These are phyloP conservation scores for Sylvilagus floridanus DNA, from an alignment of 2,797 vertebrate species.

Conservation along the genomic window DNA sequence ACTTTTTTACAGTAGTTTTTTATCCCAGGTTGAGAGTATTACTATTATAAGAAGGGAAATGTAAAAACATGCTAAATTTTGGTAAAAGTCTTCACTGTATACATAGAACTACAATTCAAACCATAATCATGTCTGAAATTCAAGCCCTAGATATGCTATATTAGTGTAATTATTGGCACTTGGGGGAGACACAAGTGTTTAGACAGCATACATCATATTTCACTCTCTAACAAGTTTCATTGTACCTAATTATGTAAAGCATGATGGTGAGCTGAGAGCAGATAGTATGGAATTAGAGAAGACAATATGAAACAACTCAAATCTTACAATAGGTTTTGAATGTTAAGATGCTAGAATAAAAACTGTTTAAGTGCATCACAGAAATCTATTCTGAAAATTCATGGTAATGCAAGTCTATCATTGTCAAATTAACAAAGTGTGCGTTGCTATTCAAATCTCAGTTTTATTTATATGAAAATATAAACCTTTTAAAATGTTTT, in stretches of 20 bases:
- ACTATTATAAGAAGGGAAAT: constrained; percentile 24
- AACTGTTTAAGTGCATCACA: constrained; percentile 20
- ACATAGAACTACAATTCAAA: neutral
- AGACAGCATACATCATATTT: constrained; percentile 39
- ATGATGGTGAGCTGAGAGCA: neutral
- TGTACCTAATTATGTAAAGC: constrained; percentile 42
- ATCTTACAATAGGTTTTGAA: constrained; percentile 25
- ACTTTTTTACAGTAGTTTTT: neutral
- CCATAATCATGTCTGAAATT: neutral
- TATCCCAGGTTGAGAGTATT: neutral
- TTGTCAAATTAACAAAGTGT: constrained; percentile 56
- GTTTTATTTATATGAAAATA: constrained; percentile 60
- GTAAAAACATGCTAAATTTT: neutral
- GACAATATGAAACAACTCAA: constrained; percentile 28
- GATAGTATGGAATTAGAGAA: constrained; percentile 42
- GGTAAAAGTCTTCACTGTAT: neutral
- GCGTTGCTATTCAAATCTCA: neutral
- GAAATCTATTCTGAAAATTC: constrained; percentile 61
- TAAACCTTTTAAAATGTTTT: constrained; percentile 43
- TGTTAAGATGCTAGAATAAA: constrained; percentile 42
- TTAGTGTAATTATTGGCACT: constrained; percentile 33
- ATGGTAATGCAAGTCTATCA: constrained; percentile 2
- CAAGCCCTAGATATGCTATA: neutral
- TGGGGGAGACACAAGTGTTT: constrained; percentile 6
- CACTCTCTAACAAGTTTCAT: constrained; percentile 50